Base-by-base conservation (phyloP, 2,888 invertebrate species). In the Pterobdella sp. region DNA sequence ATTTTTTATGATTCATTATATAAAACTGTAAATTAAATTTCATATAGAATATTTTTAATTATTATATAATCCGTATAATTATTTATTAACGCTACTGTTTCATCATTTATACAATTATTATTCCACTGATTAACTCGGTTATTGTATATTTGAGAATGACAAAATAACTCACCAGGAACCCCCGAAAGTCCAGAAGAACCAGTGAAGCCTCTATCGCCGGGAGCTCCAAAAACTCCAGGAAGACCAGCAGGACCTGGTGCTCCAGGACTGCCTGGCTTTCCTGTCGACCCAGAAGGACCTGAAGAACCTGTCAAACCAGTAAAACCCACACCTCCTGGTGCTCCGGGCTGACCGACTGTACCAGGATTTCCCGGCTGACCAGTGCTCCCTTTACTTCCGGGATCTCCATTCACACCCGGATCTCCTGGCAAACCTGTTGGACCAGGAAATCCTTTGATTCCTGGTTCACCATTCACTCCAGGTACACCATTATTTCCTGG, bases 211-310 rank as follows among this genome's bases (percentile, higher is more conserved):
- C 10, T 56, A 3, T n/a, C 60, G 26, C 60, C 60, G 2, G n/a
- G 7, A 10, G 60, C 60, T n/a, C 60, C 60, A 18, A 22, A 3
- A 18, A 4, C n/a, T 7, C 35, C 70, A 34, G 34, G 1, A 34
- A n/a, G 18, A 1, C 71, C 71, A 63, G 63, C 1, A 32, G 37
- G n/a, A 35, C 71, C 71, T 34, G 63, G 4, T 32, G 63, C 60
- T 60, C 71, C 71, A 1, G 63, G 34, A 32, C 35, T 32, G 0
- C 71, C 71, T 1, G 71, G 35, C 18, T 35, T 71, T 56, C 71
- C 71, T 7, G 71, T 32, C 3, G 63, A 26, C 7, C 71, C 68
- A 26, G 26, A 10, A 2, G 10, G 60, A 56, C 60, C 60, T 14
- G n/a, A 3, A n/a, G 60, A 14, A 26, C 60, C 60, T 4, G 60